A percentile compares a stretch with the other conserved stretches of the same genome.
These are phyloP conservation scores for Oreortyx pictus DNA, from an alignment of 2,797 vertebrate genomes.

Conservation along the genomic window DNA sequence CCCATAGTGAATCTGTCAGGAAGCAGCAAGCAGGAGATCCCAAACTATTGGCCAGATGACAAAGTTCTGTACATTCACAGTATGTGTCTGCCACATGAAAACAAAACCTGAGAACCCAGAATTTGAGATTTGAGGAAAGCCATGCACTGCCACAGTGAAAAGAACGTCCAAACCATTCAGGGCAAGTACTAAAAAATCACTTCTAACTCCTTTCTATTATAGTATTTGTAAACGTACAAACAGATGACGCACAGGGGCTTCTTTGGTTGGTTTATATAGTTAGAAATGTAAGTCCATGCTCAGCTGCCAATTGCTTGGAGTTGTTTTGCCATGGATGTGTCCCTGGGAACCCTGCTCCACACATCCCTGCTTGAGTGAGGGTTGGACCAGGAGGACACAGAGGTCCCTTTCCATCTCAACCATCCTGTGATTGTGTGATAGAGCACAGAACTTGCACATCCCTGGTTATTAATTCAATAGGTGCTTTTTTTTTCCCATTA, in stretches of 20 bases:
- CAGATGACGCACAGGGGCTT: neutral
- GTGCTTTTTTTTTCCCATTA: neutral
- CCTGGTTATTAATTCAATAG: neutral
- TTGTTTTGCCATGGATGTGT: neutral
- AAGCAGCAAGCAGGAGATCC: conserved; percentile 23
- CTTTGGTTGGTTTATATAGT: too few relatives aligned
- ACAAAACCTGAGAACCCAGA: neutral
- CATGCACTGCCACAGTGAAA: neutral
- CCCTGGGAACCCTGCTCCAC: too few relatives aligned
- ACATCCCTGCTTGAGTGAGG: neutral
- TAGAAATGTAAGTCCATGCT: neutral
- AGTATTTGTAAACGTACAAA: neutral
- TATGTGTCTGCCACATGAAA: neutral
- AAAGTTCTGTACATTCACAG: neutral
- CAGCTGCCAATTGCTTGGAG: neutral
- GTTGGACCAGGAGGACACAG: neutral
- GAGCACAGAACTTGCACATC: neutral
- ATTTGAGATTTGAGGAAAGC: neutral
- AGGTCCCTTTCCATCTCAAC: neutral
- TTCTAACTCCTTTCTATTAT: neutral
- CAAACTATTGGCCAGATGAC: neutral
- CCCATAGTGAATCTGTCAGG: neutral
- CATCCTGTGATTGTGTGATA: neutral
- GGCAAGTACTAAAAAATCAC: neutral
- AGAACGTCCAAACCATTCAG: neutral